Evolutionary conservation across 2,113 vertebrate genomes (phyloP).

Genomic region (Phycodurus eques): DNA sequence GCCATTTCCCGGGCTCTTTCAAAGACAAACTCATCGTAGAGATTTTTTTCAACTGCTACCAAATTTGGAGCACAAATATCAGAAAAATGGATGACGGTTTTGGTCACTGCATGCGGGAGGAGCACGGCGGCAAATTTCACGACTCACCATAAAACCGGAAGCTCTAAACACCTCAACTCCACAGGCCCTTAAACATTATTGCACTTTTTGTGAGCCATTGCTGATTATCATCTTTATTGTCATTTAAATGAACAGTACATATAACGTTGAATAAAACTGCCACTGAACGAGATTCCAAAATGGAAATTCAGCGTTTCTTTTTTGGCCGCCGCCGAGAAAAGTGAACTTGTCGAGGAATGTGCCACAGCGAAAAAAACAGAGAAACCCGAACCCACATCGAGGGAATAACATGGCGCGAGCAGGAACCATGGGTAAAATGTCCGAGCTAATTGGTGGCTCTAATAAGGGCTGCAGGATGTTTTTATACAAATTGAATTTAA

Average conservation of each 20-base stretch:
- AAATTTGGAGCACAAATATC: not conserved
- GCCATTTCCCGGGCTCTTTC: too few relatives aligned
- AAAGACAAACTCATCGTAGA: too few relatives aligned
- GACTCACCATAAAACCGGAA: not conserved
- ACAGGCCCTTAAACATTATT: not conserved
- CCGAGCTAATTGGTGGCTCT: not conserved
- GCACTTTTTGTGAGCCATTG: not conserved
- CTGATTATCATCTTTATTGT: not conserved
- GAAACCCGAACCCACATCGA: slow-evolving; percentile 12
- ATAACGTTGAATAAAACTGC: not conserved
- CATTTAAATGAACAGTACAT: not conserved
- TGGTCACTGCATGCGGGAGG: not conserved
- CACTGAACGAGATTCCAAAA: not conserved
- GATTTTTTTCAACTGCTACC: too few relatives aligned
- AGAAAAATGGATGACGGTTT: not conserved
- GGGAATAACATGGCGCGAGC: slow-evolving; percentile 12
- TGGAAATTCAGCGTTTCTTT: not conserved
- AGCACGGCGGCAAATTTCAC: not conserved
- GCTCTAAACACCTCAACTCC: not conserved
- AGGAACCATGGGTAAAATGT: slow-evolving; percentile 10
- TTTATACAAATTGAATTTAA: slow-evolving; percentile 10
- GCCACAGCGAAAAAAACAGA: not conserved
- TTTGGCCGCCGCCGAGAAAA: slow-evolving; percentile 17
- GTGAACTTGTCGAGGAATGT: slow-evolving; percentile 15
- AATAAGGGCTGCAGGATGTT: slow-evolving; percentile 10